phyloP scores from a whole-genome alignment of 2,888 invertebrate species.

The Tethea ocularis region DNA sequence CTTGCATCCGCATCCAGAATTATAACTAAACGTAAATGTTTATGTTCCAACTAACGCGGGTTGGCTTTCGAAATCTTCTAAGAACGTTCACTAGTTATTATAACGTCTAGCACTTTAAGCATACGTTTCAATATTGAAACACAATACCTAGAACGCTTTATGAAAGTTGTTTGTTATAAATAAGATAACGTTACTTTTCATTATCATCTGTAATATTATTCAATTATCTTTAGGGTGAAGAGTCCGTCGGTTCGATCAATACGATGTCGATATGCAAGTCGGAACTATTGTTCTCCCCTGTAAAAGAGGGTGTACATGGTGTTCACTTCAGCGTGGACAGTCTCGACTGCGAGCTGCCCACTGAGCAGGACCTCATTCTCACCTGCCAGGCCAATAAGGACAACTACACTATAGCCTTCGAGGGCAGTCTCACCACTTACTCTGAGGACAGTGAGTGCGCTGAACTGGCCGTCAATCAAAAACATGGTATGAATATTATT shows the following conservation, averaged over 20 bases:
- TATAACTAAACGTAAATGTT: conserved; percentile 72
- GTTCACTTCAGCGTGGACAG: conserved; percentile 95
- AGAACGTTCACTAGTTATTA: conserved; percentile 54
- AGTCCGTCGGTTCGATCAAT: conserved; percentile 88
- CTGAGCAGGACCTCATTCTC: conserved; percentile 92
- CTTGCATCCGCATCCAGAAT: conserved; percentile 69
- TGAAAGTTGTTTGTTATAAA: neutral
- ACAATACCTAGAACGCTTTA: neutral
- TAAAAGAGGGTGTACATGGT: conserved; percentile 90
- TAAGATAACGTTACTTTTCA: neutral
- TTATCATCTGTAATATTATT: neutral
- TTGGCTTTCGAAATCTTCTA: conserved; percentile 70
- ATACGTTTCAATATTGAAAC: neutral
- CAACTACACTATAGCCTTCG: conserved; percentile 97
- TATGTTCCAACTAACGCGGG: conserved; percentile 69
- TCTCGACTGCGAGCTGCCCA: conserved; percentile 92
- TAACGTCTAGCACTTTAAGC: conserved; percentile 29
- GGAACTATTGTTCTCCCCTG: conserved; percentile 94
- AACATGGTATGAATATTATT: conserved; percentile 64
- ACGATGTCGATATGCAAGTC: conserved; percentile 97
- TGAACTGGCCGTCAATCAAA: conserved; percentile 79
- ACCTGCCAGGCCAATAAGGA: conserved; percentile 97
- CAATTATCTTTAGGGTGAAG: conserved; percentile 84
- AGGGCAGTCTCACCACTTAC: conserved; percentile 93
- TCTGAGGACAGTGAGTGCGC: conserved; percentile 92